Base-by-base conservation (phyloP, 37 sponge, comb jelly and placozoan species). In the Halisarca cf. caerulea region DNA sequence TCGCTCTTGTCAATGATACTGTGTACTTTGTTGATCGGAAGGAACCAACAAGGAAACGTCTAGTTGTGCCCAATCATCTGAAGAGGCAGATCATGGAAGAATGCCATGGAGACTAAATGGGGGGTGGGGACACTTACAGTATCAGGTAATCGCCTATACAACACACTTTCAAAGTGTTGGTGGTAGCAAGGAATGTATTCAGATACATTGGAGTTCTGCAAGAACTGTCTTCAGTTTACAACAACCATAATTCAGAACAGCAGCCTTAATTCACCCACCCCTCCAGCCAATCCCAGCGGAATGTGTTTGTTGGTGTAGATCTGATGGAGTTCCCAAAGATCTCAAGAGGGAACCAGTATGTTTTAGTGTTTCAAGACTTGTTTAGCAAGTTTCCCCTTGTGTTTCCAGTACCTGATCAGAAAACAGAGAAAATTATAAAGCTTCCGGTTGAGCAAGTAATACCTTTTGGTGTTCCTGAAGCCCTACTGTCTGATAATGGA, bases 61-160 rank as follows among this genome's bases (percentile, higher is more conserved):
- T 36, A 66, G 92, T 82, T 28, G 88, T 86, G 5, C 92, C 88
- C 15, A 14, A 33, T 23, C 90, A 90, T 34, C 61, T 86, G 30
- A 61, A 36, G 43, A 57, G 57, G 40, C 2, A 80, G 25, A 44
- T 86, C 0, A 57, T 86, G 86, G 79, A 73, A 62, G 69, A 85
- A 73, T 34, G 21, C 62, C 86, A 89, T 71, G 47, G 82, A 24
- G 86, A 86, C 17, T 34, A 23, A 58, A 23, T 59, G n/a, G 71
- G 41, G 18, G 90, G n/a, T n/a, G n/a, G n/a, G n/a, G n/a, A n/a
- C n/a, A n/a, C n/a, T n/a, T n/a, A n/a, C n/a, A n/a, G n/a, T n/a
- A 66, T 90, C 83, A n/a, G 90, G 87, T 17, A 64, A 70, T 0
- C 61, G 83, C 23, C 60, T 90, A 45, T 82, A 74, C 68, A 61